Evolutionary conservation across 2,888 invertebrate genomes (phyloP).

Genomic region (Chydorus sphaericus): DNA sequence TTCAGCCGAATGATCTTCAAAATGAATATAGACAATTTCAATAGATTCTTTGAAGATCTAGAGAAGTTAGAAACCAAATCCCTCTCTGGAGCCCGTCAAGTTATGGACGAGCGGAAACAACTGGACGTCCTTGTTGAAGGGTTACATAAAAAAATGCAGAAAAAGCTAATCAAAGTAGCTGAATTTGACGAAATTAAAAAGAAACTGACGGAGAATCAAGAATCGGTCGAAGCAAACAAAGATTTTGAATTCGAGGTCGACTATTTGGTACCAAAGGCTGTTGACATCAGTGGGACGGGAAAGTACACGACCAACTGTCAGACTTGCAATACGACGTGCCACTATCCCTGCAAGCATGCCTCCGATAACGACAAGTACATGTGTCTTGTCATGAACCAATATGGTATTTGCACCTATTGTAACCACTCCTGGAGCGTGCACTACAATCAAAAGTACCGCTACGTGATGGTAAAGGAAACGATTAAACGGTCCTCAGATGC

Average conservation of each 20-base stretch:
- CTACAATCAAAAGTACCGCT: slow-evolving; percentile 15
- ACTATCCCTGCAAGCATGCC: slow-evolving; percentile 19
- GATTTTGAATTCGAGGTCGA: slow-evolving; percentile 19
- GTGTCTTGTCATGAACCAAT: slow-evolving; percentile 19
- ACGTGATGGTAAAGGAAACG: slow-evolving; percentile 9
- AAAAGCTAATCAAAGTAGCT: slow-evolving; percentile 15
- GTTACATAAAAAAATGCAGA: slow-evolving; percentile 17
- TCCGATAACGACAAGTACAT: slow-evolving; percentile 19
- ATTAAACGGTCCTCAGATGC: slow-evolving; percentile 19
- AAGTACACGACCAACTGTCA: slow-evolving; percentile 21
- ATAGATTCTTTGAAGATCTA: slow-evolving; percentile 18
- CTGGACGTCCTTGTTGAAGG: slow-evolving; percentile 16
- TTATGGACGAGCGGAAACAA: slow-evolving; percentile 18
- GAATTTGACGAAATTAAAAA: slow-evolving; percentile 16
- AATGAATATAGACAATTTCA: slow-evolving; percentile 17
- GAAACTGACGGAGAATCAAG: slow-evolving; percentile 16
- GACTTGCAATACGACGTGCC: slow-evolving; percentile 22
- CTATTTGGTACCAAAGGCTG: slow-evolving; percentile 16
- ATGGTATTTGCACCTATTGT: slow-evolving; percentile 15
- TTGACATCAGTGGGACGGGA: slow-evolving; percentile 14
- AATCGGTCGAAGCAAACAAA: slow-evolving; percentile 18
- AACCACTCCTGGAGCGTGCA: slow-evolving; percentile 18
- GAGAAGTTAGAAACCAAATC: slow-evolving; percentile 15
- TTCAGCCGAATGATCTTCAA: slow-evolving; percentile 15
- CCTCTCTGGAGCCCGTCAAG: slow-evolving; percentile 17